Evolutionary conservation across 2,113 vertebrate species (phyloP).

Genomic region (Junco hyemalis): DNA sequence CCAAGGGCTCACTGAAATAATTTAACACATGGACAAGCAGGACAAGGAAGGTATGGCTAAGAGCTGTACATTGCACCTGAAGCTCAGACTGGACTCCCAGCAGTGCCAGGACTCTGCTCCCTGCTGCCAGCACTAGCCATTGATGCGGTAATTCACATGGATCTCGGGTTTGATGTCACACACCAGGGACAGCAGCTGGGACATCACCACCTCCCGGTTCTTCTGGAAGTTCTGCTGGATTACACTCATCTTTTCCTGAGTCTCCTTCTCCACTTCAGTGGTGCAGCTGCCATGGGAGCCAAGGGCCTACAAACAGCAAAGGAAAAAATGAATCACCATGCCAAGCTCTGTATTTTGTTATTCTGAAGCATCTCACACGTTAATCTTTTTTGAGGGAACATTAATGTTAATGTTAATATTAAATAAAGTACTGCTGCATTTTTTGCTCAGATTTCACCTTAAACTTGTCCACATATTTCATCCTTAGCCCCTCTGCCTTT

Average conservation of each 20-base stretch:
- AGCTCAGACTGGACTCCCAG: background rate
- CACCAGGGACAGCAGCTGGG: constrained; percentile 84
- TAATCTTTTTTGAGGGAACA: background rate
- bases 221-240: constrained; percentile 88
- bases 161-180: constrained; percentile 94
- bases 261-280: constrained; percentile 93
- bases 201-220: constrained; percentile 86
- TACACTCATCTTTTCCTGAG: constrained; percentile 82
- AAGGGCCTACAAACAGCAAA: constrained; percentile 76
- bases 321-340: background rate
- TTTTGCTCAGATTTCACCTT: background rate
- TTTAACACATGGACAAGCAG: constrained; percentile 44
- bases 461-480: background rate
- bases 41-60: constrained; percentile 4
- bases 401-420: background rate
- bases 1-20: constrained; percentile 58
- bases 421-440: background rate
- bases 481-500: background rate
- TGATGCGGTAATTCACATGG: constrained; percentile 91
- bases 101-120: background rate
- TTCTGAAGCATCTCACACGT: background rate
- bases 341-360: background rate
- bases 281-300: constrained; percentile 94
- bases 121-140: constrained; percentile 73
- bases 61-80: constrained; percentile 28